Percentiles rank a stretch among this genome's conserved stretches.
Conservation (phyloP, 2,797 vertebrate genomes). For the Arvicola amphibius region DNA sequence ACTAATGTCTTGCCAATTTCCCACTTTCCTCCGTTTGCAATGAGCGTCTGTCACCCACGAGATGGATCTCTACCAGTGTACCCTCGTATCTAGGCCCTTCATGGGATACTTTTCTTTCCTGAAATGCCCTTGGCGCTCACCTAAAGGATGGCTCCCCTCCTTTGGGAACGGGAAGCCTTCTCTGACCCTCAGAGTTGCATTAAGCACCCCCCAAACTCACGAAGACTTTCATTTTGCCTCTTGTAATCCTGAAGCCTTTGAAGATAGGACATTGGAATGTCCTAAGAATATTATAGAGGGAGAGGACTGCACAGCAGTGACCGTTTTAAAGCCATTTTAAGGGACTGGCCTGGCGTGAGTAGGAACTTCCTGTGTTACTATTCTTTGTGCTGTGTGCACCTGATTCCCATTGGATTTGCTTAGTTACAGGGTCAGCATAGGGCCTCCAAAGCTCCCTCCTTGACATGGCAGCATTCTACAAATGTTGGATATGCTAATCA, state of each 20-base stretch:
- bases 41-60: background rate
- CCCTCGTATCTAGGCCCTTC: background rate
- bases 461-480: background rate
- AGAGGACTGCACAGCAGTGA: background rate
- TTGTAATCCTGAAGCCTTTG: background rate
- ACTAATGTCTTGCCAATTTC: background rate
- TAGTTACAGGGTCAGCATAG: background rate
- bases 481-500: background rate
- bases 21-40: background rate
- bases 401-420: background rate
- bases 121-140: background rate
- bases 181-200: background rate
- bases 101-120: background rate
- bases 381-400: background rate
- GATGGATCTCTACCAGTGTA: background rate
- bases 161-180: background rate
- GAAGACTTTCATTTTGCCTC: background rate
- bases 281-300: background rate
- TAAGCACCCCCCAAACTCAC: background rate
- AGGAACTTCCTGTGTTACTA: background rate
- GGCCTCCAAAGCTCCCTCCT: background rate
- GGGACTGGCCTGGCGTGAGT: background rate
- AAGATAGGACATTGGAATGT: background rate
- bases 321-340: background rate
- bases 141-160: background rate